Conservation (phyloP, 2,797 vertebrate species). For the Xerus rutilus region DNA sequence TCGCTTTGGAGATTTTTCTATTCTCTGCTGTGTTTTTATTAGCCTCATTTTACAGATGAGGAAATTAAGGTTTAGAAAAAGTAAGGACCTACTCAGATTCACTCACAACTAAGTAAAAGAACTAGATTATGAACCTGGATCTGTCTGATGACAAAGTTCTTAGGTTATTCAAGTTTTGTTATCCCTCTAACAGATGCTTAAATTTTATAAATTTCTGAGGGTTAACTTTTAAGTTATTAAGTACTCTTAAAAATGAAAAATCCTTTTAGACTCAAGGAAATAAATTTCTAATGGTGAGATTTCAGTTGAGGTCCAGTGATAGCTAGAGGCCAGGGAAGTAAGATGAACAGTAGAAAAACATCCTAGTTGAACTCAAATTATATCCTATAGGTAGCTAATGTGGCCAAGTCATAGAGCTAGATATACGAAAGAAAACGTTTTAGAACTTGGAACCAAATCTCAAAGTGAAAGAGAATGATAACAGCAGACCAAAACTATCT, state of each 20-base stretch:
- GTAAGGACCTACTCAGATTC: not conserved
- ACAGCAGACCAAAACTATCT: constrained; percentile 62
- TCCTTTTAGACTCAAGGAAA: constrained; percentile 34
- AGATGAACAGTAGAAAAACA: not conserved
- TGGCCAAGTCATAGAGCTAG: not conserved
- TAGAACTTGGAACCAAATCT: constrained; percentile 28
- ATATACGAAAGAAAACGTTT: constrained; percentile 60
- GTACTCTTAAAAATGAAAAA: constrained; percentile 18
- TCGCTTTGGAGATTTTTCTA: constrained; percentile 73
- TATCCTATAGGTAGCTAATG: constrained; percentile 29
- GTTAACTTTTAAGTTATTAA: constrained; percentile 48
- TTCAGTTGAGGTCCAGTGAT: not conserved
- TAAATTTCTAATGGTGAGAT: constrained; percentile 39
- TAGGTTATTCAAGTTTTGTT: constrained; percentile 1
- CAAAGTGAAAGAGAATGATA: constrained; percentile 65
- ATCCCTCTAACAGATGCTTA: not conserved
- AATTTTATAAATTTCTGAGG: not conserved
- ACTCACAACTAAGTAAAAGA: constrained; percentile 3
- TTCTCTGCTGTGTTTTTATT: constrained; percentile 47
- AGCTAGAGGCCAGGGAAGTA: not conserved
- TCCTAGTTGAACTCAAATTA: constrained; percentile 5
- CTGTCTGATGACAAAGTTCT: not conserved
- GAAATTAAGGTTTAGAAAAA: constrained; percentile 24
- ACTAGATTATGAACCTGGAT: not conserved
- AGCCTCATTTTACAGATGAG: not conserved